Evolutionary conservation across 2,888 invertebrate genomes (phyloP).

Genomic region (Chrysolina americana): DNA sequence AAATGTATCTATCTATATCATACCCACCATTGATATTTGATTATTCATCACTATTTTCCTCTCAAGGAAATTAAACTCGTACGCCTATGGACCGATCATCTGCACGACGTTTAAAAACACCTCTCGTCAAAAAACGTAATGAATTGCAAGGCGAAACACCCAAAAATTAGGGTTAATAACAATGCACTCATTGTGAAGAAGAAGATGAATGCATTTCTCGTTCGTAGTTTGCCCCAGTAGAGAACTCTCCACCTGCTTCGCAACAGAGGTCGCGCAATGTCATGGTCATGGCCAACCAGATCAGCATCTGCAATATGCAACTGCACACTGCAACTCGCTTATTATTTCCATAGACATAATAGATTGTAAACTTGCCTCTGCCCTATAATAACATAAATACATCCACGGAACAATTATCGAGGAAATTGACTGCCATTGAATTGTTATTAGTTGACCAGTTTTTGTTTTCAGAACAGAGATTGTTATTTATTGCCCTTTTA

Average conservation of each 20-base stretch:
- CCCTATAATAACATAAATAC: conserved; percentile 36
- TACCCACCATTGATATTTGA: too few relatives aligned
- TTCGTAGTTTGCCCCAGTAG: conserved; percentile 18
- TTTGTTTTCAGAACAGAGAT: neutral
- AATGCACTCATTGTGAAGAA: conserved; percentile 18
- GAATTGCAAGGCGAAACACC: conserved; percentile 1
- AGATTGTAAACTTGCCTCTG: conserved; percentile 32
- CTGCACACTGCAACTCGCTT: conserved; percentile 60
- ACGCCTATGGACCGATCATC: conserved; percentile 3
- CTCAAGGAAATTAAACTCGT: neutral
- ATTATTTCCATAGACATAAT: conserved; percentile 47
- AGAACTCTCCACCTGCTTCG: conserved; percentile 28
- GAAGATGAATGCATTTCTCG: conserved; percentile 14
- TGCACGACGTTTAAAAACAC: conserved; percentile 6
- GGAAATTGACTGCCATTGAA: conserved; percentile 12
- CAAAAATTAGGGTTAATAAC: conserved; percentile 19
- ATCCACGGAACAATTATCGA: conserved; percentile 25
- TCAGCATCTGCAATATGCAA: conserved; percentile 69
- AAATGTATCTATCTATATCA: too few relatives aligned
- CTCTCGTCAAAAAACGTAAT: conserved; percentile 13
- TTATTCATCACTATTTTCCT: neutral
- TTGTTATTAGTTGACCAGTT: conserved; percentile 14
- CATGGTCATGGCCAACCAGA: conserved; percentile 70
- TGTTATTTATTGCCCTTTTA: conserved; percentile 16
- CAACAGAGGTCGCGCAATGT: conserved; percentile 68